phyloP scores from a whole-genome alignment of 1,140 invertebrate genomes.

The Reticulitermes speratus region DNA sequence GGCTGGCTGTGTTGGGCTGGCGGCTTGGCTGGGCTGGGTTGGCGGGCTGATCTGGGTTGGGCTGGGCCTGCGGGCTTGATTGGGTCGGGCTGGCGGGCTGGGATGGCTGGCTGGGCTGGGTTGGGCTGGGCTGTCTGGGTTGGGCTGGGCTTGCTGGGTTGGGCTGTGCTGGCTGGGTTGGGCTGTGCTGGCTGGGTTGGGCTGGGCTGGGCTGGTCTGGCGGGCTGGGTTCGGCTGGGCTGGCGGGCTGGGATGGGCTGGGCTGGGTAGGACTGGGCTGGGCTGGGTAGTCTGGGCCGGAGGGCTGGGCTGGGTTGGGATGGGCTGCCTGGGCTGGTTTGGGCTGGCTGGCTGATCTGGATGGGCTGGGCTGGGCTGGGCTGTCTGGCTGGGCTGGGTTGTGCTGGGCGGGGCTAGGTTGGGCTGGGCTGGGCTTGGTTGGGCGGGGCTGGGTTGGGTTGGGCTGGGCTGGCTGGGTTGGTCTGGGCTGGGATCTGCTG shows the following conservation, averaged over 20 bases:
- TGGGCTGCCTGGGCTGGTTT: neutral
- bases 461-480: neutral
- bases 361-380: neutral
- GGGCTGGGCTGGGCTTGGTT: neutral
- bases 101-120: neutral
- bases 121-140: neutral
- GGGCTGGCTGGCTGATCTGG: neutral
- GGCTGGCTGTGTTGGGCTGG: neutral
- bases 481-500: neutral
- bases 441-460: neutral
- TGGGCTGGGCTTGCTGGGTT: neutral
- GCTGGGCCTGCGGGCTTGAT: neutral
- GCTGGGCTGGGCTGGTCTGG: neutral
- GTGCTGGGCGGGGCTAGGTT: neutral
- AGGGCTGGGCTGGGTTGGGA: neutral
- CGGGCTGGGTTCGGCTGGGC: neutral
- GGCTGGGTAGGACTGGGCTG: neutral
- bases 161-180: neutral
- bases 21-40: neutral
- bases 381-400: neutral
- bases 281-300: neutral
- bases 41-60: neutral
- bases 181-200: neutral
- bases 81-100: neutral
- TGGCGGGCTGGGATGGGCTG: neutral